phyloP scores from a whole-genome alignment of 2,797 vertebrate genomes.

The Danio kyathit region DNA sequence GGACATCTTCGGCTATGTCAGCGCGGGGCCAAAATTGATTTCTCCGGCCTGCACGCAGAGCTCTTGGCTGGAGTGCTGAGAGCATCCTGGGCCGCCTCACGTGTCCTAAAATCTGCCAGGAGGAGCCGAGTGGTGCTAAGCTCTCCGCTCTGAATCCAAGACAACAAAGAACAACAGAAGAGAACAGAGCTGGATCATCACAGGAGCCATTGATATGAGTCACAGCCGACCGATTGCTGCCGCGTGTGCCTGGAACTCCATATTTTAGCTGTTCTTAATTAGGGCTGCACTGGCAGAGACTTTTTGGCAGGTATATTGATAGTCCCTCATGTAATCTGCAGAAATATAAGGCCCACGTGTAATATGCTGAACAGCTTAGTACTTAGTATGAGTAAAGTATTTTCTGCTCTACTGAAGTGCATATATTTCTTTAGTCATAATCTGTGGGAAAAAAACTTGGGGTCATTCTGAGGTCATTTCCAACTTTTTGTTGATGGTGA shows the following conservation, averaged over 20 bases:
- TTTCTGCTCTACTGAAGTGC: not conserved
- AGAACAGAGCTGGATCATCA: slow-evolving; percentile 37
- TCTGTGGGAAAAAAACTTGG: too few relatives aligned
- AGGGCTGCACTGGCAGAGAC: not conserved
- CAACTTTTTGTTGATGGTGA: too few relatives aligned
- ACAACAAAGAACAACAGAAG: slow-evolving; percentile 24
- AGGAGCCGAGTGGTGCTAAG: slow-evolving; percentile 11
- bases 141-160: slow-evolving; percentile 14
- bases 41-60: slow-evolving; percentile 15
- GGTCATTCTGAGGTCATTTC: too few relatives aligned
- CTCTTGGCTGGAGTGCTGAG: not conserved
- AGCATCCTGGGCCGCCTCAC: slow-evolving; percentile 3
- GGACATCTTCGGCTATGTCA: slow-evolving; percentile 20
- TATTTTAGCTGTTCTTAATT: slow-evolving; percentile 14
- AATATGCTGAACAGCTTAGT: not conserved
- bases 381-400: not conserved
- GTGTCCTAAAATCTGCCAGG: slow-evolving; percentile 40
- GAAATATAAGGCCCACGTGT: not conserved
- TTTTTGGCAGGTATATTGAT: slow-evolving; percentile 4
- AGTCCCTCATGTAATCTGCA: not conserved
- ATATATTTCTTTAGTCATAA: too few relatives aligned
- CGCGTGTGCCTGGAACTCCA: slow-evolving; percentile 23
- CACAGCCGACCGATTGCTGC: slow-evolving; percentile 30
- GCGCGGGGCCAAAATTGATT: slow-evolving; percentile 39
- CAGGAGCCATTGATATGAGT: slow-evolving; percentile 29